Base-by-base conservation (phyloP, 2,888 invertebrate species). In the Yponomeuta sedellus region DNA sequence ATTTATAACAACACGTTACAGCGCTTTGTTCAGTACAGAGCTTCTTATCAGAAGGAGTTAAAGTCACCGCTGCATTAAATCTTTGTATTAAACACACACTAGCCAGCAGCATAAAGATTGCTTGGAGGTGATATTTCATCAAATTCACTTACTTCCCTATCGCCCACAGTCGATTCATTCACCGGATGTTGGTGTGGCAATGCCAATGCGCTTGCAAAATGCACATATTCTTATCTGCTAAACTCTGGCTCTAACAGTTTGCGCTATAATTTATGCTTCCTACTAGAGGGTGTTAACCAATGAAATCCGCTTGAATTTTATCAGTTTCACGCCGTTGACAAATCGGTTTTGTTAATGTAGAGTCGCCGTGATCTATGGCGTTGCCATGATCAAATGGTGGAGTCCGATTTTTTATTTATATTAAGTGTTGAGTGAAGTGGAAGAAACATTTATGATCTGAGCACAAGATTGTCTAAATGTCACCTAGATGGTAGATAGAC, bases 121-220 rank as follows among this genome's bases (percentile, higher is more conserved):
- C 44, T 52, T 5, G 44, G 4, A 52, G 44, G 44, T 52, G 44
- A 16, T 71, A 71, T 69, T 74, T 73, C 70, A 72, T 72, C 71
- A 69, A 72, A 70, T 72, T 69, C 64, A 57, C 58, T 64, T 64
- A 57, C 58, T 64, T 64, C 34, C 64, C 64, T 20, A 16, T 39
- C 66, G 61, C 68, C 69, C 72, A 70, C 63, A 44, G 59, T n/a
- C 67, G 66, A 70, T 71, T 68, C 70, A 63, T 69, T 73, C 72
- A 71, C 75, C 72, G 73, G 74, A 75, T 73, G 66, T 68, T 25
- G 52, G 65, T 69, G 67, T 64, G 64, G 69, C 66, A 73, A 71
- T 59, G 65, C 44, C 59, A 56, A 70, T 67, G 68, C 70, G 66
- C 66, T 67, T 71, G 67, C 68, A 67, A 67, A 67, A 69, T 70